phyloP scores from a whole-genome alignment of 2,113 vertebrate genomes.

The Xerus inauris region DNA sequence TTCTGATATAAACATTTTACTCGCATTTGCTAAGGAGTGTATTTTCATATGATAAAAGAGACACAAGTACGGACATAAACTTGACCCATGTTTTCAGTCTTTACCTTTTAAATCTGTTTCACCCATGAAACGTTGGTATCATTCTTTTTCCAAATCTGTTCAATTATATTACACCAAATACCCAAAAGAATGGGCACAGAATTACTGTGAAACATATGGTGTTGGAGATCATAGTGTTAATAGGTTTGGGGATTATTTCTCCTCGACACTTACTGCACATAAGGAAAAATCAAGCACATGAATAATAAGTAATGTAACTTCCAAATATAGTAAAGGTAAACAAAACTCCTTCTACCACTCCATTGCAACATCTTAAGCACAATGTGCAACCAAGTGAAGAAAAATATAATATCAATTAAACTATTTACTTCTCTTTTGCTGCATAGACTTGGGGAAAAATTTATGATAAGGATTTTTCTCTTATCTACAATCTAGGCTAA shows the following conservation, averaged over 20 bases:
- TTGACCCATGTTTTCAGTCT: not conserved
- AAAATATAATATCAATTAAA: not conserved
- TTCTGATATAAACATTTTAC: not conserved
- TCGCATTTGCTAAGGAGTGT: not conserved
- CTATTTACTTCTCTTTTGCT: not conserved
- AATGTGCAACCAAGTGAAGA: not conserved
- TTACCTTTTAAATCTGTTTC: constrained; percentile 47
- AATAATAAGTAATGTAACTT: not conserved
- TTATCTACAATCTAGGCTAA: not conserved
- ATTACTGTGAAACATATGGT: constrained; percentile 68
- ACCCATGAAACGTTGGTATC: not conserved
- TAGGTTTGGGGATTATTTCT: constrained; percentile 58
- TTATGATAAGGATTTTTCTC: not conserved
- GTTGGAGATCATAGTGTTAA: constrained; percentile 64
- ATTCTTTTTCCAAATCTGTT: constrained; percentile 42
- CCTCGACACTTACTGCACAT: not conserved
- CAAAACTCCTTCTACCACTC: not conserved
- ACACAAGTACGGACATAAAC: not conserved
- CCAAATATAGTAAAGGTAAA: not conserved
- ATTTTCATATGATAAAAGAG: not conserved
- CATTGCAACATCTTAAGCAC: not conserved
- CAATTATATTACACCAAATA: constrained; percentile 57
- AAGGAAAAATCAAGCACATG: constrained; percentile 30
- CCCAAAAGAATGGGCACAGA: constrained; percentile 50
- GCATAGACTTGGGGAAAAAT: not conserved